phyloP scores from a whole-genome alignment of 2,888 invertebrate species.

The Anthophora plumipes region DNA sequence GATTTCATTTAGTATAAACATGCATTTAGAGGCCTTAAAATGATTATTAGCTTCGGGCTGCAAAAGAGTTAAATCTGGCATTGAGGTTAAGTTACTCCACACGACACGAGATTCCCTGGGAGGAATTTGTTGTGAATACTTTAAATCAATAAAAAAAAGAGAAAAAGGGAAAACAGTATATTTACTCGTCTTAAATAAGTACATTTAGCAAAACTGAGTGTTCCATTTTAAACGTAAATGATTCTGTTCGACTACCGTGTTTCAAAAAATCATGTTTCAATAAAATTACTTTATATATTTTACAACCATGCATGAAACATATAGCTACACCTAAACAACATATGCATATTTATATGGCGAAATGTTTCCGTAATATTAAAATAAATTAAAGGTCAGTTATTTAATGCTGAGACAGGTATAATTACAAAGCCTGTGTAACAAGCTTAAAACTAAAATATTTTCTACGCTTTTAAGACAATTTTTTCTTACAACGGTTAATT shows the following conservation, averaged over 20 bases:
- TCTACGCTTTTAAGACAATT: background rate
- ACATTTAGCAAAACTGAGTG: no score
- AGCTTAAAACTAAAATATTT: constrained; percentile 17
- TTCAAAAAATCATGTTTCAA: background rate
- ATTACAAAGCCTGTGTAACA: constrained; percentile 12
- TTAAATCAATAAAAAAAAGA: no score
- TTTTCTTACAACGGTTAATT: background rate
- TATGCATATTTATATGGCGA: background rate
- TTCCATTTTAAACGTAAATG: background rate
- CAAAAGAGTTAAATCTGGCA: no score
- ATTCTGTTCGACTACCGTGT: background rate
- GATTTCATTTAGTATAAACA: no score
- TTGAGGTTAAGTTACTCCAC: no score
- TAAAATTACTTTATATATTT: background rate
- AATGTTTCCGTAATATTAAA: background rate
- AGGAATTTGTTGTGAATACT: no score
- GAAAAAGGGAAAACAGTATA: no score
- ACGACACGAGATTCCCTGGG: no score
- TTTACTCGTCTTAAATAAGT: no score
- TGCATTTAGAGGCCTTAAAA: no score
- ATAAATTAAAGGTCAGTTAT: constrained; percentile 1
- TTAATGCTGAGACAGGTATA: background rate
- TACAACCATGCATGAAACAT: background rate
- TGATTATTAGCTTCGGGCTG: no score
- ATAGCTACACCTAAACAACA: no score